Base-by-base conservation (phyloP, 2,113 vertebrate genomes). In the Chionis minor region DNA sequence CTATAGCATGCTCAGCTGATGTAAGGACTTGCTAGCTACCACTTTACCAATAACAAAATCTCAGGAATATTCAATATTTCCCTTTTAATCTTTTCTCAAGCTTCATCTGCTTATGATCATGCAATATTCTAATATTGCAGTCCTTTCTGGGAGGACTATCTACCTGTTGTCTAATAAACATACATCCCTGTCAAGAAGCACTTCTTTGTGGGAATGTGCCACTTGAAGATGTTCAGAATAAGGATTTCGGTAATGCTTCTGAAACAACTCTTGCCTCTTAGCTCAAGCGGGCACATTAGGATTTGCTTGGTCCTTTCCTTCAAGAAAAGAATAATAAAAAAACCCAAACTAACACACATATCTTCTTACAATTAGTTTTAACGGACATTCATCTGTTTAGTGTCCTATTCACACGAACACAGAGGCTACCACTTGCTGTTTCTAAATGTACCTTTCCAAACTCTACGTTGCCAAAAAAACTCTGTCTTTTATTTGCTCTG, bases 1-100 rank as follows among this genome's bases (percentile, higher is more conserved):
- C 15, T 42, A 4, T 1, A 10, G 12, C 0, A 0, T 2, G 3
- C 35, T 62, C 14, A 4, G 33, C 11, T 89, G 83, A 91, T 0
- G 9, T 56, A 75, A 92, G 24, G 14, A 3, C 22, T 55, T 23
- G 8, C 8, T 17, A 20, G 32, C 20, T 61, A 22, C 30, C 11
- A 1, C 12, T 74, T 54, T 14, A 71, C 63, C 81, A 58, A 38
- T 10, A 65, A 9, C 19, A 86, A 71, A 92, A 85, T 22, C 54
- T 87, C 61, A 44, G 54, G 27, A 80, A 10, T 1, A 7, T 28
- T 59, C 23, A 15, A 2, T 72, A 12, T 51, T 83, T 62, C 15
- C 35, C 14, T 21, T n/a, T 74, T 74, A 9, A 7, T 51, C 12
- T 54, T 61, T 81, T 38, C 27, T 22, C 8, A 32, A 40, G 40